These are phyloP conservation scores for Rhysida immarginata DNA, from an alignment of 1,140 invertebrate genomes.

Conservation along the genomic window DNA sequence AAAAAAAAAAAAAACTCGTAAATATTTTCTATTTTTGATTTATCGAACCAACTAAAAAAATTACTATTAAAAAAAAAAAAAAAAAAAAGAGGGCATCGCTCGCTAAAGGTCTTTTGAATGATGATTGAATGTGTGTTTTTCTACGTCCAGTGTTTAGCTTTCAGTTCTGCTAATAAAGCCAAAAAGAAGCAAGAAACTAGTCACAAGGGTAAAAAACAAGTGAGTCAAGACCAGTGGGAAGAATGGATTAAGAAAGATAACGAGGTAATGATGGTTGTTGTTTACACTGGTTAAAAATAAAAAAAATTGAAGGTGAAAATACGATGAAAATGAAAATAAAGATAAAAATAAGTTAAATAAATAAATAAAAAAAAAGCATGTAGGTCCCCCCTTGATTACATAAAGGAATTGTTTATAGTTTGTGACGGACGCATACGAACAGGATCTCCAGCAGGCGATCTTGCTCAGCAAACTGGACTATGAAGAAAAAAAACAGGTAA, in stretches of 20 bases:
- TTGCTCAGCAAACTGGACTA: slow-evolving; percentile 49
- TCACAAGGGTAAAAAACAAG: neutral
- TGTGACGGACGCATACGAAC: slow-evolving; percentile 44
- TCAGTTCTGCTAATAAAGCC: neutral
- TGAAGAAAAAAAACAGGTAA: slow-evolving; percentile 43
- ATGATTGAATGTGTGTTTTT: too few species aligned
- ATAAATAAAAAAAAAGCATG: too few species aligned
- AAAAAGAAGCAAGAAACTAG: neutral
- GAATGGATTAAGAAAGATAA: slow-evolving; percentile 43
- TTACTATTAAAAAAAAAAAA: too few species aligned
- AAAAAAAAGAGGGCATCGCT: too few species aligned
- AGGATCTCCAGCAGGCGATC: slow-evolving; percentile 47
- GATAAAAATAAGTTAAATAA: too few species aligned
- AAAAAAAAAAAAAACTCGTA: too few species aligned
- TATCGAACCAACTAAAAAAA: too few species aligned
- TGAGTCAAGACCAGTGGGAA: slow-evolving; percentile 35
- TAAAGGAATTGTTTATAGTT: too few species aligned
- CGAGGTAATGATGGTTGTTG: slow-evolving; percentile 20
- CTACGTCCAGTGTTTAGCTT: neutral
- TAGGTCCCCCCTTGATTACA: too few species aligned
- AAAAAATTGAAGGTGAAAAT: neutral
- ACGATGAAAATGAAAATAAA: too few species aligned
- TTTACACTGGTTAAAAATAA: neutral
- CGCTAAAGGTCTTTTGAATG: too few species aligned
- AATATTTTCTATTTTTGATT: too few species aligned